Conservation (phyloP, 2,888 invertebrate genomes). For the Abrostola triplasia region DNA sequence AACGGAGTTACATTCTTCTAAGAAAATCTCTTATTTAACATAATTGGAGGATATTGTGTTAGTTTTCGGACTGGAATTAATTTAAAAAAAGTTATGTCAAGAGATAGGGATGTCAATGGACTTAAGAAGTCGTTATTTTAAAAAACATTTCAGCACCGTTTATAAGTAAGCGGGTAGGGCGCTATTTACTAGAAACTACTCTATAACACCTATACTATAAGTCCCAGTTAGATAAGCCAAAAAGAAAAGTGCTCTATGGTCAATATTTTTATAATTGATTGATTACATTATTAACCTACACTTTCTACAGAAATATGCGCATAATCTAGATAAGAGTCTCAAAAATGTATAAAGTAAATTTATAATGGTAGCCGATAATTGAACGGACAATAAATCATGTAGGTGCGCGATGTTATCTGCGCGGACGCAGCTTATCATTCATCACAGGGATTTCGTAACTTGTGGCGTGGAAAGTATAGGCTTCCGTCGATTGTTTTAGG, state of each 20-base stretch:
- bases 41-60: neutral
- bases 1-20: neutral
- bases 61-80: neutral
- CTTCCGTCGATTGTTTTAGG: slow-evolving; percentile 17
- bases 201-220: neutral
- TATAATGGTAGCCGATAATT: slow-evolving; percentile 44
- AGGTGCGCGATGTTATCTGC: slow-evolving; percentile 63
- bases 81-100: no score
- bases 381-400: slow-evolving; percentile 50
- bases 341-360: slow-evolving; percentile 51
- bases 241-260: neutral
- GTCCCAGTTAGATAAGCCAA: slow-evolving; percentile 5
- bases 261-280: slow-evolving; percentile 20
- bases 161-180: no score
- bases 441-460: slow-evolving; percentile 62
- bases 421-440: slow-evolving; percentile 64
- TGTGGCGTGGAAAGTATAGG: slow-evolving; percentile 59
- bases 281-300: slow-evolving; percentile 21
- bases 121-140: no score
- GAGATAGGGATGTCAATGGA: no score
- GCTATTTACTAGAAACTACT: no score
- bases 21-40: neutral
- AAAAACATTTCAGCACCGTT: no score
- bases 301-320: slow-evolving; percentile 45
- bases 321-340: slow-evolving; percentile 55